Evolutionary conservation across 2,888 invertebrate species (phyloP), one percentile per base, ranked within the genome.

Genomic region (Lochmaea crataegi): DNA sequence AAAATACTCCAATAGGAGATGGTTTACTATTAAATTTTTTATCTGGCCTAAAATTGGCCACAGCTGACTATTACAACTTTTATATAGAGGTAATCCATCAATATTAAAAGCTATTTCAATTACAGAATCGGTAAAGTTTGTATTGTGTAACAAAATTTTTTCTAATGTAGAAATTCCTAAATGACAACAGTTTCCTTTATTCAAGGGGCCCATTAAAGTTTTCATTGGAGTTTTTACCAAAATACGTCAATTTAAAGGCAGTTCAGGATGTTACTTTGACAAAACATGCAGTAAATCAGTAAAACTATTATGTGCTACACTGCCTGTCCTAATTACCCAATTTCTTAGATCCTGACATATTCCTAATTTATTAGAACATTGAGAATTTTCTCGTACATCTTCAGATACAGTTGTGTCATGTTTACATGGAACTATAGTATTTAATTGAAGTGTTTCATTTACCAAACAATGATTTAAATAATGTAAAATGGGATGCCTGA

Each of bases 81-180:
- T 68, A 51, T 61, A 72, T 16, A 72, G 68, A 18, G 68, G 72
- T 53, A 72, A 38, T 22, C 72, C 72, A 61, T 72, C 72, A 38
- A 72, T 72, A 72, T 72, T 72, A 48, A 72, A 68, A 45, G 60
- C 48, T 12, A 60, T 3, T 12, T 48, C 3, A 48, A 48, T 48
- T 42, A 42, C 42, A 48, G 48, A n/a, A 48, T 48, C n/a, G 6
- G 12, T 48, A n/a, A n/a, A n/a, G 1, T n/a, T n/a, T n/a, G 48
- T 4, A 48, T 48, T 48, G 48, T 5, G 48, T 48, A 48, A 48
- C n/a, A 48, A 48, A n/a, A 48, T n/a, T 3, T n/a, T 48, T 48
- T 48, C 14, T n/a, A 48, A n/a, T n/a, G 12, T n/a, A 12, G n/a
- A n/a, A n/a, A 48, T 3, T n/a, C 48, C n/a, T 5, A 48, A n/a